These are phyloP conservation scores for Apotomis betuletana DNA, from an alignment of 2,888 invertebrate genomes.

Conservation along the genomic window DNA sequence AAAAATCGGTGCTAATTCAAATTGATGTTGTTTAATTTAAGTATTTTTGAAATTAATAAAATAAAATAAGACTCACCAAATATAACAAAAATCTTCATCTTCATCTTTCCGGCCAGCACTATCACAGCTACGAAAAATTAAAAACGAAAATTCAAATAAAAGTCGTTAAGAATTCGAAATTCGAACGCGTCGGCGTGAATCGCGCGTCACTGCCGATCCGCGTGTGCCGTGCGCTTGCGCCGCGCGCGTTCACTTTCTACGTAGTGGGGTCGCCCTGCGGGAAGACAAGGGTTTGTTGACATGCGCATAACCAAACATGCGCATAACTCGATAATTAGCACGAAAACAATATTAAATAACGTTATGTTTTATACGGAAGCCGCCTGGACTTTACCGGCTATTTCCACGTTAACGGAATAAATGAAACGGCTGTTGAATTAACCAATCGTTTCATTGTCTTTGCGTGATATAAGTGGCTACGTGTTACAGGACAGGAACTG, in stretches of 20 bases:
- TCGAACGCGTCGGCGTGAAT: conserved; percentile 69
- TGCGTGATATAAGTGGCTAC: not conserved
- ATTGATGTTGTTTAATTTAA: no score
- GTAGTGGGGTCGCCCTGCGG: conserved; percentile 73
- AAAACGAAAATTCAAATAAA: conserved; percentile 36
- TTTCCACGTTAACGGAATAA: conserved; percentile 11
- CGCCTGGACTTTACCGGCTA: conserved; percentile 6
- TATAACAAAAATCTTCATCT: conserved; percentile 70
- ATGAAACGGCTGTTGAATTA: conserved; percentile 2
- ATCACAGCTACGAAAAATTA: conserved; percentile 60
- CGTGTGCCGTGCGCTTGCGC: conserved; percentile 67
- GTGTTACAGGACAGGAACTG: not conserved
- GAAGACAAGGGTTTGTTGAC: conserved; percentile 77
- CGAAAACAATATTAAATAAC: conserved; percentile 26
- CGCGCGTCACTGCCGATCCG: conserved; percentile 70
- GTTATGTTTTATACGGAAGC: conserved; percentile 17
- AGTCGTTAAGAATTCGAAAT: conserved; percentile 51
- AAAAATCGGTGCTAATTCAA: no score
- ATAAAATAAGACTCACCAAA: conserved; percentile 65
- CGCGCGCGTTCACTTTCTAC: conserved; percentile 79
- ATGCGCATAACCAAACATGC: conserved; percentile 55
- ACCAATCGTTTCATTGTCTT: not conserved
- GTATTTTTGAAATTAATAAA: no score
- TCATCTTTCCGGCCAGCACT: conserved; percentile 63
- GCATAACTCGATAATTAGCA: conserved; percentile 40